These are phyloP conservation scores for Lampris incognitus DNA, from an alignment of 2,113 vertebrate genomes.

Conservation along the genomic window DNA sequence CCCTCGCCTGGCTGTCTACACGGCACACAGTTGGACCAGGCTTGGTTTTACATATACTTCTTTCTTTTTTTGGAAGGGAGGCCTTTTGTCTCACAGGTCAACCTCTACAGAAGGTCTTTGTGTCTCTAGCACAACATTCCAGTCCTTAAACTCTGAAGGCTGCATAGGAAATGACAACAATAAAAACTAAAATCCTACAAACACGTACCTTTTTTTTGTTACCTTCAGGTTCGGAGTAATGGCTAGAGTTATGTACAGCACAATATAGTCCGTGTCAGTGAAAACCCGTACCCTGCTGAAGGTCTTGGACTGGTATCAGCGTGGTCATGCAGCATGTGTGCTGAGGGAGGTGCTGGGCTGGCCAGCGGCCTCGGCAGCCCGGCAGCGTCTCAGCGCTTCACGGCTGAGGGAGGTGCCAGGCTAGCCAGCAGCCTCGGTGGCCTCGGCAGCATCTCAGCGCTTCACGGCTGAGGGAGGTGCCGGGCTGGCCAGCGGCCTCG, in stretches of 20 bases:
- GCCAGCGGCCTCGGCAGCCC: slow-evolving; percentile 37
- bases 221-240: slow-evolving; percentile 21
- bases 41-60: slow-evolving; percentile 33
- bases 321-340: slow-evolving; percentile 61
- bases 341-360: background rate
- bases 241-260: slow-evolving; percentile 52
- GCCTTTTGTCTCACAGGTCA: slow-evolving; percentile 12
- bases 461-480: slow-evolving; percentile 38
- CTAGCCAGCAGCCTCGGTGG: background rate
- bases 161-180: slow-evolving; percentile 45
- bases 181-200: slow-evolving; percentile 40
- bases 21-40: slow-evolving; percentile 32
- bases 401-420: background rate
- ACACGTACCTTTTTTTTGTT: slow-evolving; percentile 35
- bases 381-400: slow-evolving; percentile 36
- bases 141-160: slow-evolving; percentile 14
- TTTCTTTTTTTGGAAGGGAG: slow-evolving; percentile 37
- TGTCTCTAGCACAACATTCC: slow-evolving; percentile 20
- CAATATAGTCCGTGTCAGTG: slow-evolving; percentile 31
- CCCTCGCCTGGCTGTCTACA: slow-evolving; percentile 24
- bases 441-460: slow-evolving; percentile 37
- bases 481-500: slow-evolving; percentile 24
- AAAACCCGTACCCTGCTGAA: slow-evolving; percentile 50
- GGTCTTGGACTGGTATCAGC: slow-evolving; percentile 33
- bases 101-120: slow-evolving; percentile 12